phyloP scores from a whole-genome alignment of 2,888 invertebrate genomes.

The Stenchaetothrips biformis region DNA sequence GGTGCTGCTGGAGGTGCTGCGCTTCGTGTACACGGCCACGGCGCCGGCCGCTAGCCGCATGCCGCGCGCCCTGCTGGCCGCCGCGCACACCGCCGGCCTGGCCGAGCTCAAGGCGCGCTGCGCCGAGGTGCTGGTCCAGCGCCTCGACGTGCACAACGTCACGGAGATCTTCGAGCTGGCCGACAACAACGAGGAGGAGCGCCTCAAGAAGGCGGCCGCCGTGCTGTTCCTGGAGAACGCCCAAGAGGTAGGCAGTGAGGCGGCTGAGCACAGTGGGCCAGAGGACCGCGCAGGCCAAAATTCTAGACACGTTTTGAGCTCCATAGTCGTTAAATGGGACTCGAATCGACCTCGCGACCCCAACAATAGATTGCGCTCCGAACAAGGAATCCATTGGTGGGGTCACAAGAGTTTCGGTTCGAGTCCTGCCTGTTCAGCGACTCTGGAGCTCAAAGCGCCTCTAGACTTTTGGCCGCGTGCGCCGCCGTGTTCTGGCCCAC shows the following conservation, averaged over 20 bases:
- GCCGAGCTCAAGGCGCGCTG: neutral
- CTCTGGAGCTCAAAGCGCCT: no score
- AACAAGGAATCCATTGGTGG: no score
- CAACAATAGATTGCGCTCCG: no score
- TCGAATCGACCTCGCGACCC: no score
- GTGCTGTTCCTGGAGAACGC: constrained; percentile 14
- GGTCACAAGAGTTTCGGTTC: no score
- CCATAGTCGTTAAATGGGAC: no score
- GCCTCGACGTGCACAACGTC: constrained; percentile 5
- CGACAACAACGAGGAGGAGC: constrained; percentile 12
- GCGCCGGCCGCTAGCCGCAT: neutral
- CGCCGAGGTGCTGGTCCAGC: constrained; percentile 21
- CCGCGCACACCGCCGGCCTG: constrained; percentile 9
- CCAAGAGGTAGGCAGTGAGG: neutral
- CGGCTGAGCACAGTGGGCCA: no score
- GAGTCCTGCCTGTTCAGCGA: no score
- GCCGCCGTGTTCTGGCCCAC: no score
- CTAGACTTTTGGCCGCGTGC: no score
- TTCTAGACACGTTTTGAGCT: no score
- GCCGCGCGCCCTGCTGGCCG: neutral
- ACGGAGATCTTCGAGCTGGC: constrained; percentile 20
- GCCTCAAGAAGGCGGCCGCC: constrained; percentile 1
- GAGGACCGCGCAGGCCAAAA: no score
- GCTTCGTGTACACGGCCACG: constrained; percentile 11
- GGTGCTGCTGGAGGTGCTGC: constrained; percentile 9